Evolutionary conservation across 2,888 invertebrate species (phyloP).

Genomic region (Cenopis cana): DNA sequence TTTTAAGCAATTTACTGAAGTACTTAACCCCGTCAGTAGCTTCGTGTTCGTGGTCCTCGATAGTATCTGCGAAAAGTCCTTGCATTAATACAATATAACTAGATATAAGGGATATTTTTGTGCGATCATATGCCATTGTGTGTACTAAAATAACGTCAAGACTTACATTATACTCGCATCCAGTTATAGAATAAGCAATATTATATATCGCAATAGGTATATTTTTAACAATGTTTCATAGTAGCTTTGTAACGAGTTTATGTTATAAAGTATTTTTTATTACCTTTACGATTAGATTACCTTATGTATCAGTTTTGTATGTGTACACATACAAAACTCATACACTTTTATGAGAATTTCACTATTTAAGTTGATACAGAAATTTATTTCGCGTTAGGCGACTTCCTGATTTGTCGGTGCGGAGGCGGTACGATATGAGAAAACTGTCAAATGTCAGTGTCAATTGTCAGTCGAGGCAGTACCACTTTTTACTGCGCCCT

Average conservation of each 20-base stretch:
- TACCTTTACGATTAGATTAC: background rate
- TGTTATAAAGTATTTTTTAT: constrained; percentile 5
- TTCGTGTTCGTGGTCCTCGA: constrained; percentile 44
- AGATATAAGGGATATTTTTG: constrained; percentile 54
- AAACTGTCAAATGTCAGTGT: too few relatives aligned
- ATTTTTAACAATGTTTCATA: constrained; percentile 9
- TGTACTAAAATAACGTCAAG: background rate
- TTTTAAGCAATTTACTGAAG: constrained; percentile 57
- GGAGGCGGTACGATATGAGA: too few relatives aligned
- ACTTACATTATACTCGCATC: constrained; percentile 14
- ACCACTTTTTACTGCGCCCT: too few relatives aligned
- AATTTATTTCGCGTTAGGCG: constrained; percentile 2
- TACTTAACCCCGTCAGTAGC: constrained; percentile 59
- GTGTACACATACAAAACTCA: too few relatives aligned
- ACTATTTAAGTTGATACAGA: background rate
- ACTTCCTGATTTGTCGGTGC: too few relatives aligned
- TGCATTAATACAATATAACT: constrained; percentile 53
- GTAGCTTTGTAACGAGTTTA: background rate
- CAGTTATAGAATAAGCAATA: background rate
- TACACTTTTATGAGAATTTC: background rate
- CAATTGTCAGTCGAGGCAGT: too few relatives aligned
- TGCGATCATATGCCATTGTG: constrained; percentile 49
- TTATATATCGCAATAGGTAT: background rate
- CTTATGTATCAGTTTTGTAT: background rate
- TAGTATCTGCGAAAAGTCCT: constrained; percentile 48